These are phyloP conservation scores for Megatriorchis doriae DNA, from an alignment of 2,113 vertebrate genomes.

Conservation along the genomic window DNA sequence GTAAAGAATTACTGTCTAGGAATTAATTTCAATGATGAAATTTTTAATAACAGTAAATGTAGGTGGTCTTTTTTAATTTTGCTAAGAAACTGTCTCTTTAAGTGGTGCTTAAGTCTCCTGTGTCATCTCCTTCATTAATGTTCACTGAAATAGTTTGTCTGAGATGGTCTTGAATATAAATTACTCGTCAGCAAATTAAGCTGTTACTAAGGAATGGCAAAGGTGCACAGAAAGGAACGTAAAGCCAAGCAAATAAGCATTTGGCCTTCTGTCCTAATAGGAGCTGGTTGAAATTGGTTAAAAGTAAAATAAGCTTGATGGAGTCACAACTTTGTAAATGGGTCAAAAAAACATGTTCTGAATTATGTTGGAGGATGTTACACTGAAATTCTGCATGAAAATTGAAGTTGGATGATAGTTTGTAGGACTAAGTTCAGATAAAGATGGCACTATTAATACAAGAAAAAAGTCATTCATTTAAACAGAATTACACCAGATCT, in stretches of 20 bases:
- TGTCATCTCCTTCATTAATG: conserved; percentile 20
- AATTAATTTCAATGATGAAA: conserved; percentile 23
- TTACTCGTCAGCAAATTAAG: neutral
- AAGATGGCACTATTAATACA: neutral
- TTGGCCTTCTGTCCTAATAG: neutral
- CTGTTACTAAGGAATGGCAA: neutral
- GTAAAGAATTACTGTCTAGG: conserved; percentile 26
- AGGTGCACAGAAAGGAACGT: neutral
- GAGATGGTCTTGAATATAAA: conserved; percentile 3
- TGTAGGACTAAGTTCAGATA: neutral
- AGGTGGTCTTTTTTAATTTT: neutral
- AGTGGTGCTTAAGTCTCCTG: neutral
- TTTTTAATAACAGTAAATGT: neutral
- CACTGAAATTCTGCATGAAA: neutral
- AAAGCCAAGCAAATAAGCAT: neutral
- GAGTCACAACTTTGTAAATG: neutral
- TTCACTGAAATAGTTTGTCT: conserved; percentile 25
- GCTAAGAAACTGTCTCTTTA: neutral
- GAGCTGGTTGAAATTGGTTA: neutral
- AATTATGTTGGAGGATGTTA: neutral
- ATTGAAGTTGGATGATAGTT: neutral
- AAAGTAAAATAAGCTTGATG: neutral
- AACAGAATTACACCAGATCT: neutral
- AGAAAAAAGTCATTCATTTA: neutral
- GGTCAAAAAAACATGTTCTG: neutral